Base-by-base conservation (phyloP, 2,113 vertebrate genomes). In the Opisthocomus hoazin region DNA sequence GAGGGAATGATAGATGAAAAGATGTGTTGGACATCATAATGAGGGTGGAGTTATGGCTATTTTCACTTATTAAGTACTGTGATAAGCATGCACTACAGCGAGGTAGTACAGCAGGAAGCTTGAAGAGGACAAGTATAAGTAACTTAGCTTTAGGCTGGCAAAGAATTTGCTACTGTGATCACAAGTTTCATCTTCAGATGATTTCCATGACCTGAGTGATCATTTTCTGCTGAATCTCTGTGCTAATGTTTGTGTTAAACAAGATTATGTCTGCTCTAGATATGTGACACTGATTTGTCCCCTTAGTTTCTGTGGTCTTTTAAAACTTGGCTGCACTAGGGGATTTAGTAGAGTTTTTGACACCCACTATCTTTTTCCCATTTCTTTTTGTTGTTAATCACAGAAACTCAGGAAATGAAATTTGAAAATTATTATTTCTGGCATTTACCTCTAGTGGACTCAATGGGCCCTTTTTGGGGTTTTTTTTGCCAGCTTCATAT, bases 311-410 rank as follows among this genome's bases (percentile, higher is more conserved):
- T 71, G 20, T 51, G 30, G 11, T 10, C 27, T 88, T 60, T 63
- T 46, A 61, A 82, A 70, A 75, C 11, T 27, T 2, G 2, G 12
- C 20, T 60, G 12, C 5, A 36, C 15, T 48, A 23, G 4, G 2
- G 14, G 5, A 70, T 65, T 83, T 81, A 45, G 6, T 21, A 30
- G 29, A 46, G 3, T 0, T 90, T 89, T 78, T 71, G 32, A 57
- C 56, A 63, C 10, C 4, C 9, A 22, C 5, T 54, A 6, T 46
- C 5, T 76, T 82, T 61, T 41, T 1, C 3, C 7, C 1, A 1
- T 29, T 58, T 73, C 6, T 58, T 66, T 93, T 82, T 73, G 6
- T 34, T 73, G 23, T 36, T 73, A 60, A 64, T 81, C 70, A 61
- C 37, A 86, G n/a, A 73, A 92, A 77, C 10, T 36, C 53, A 48